A percentile compares a stretch with the other conserved stretches of the same genome.
Evolutionary conservation across 1,140 invertebrate genomes (phyloP).

Genomic region (Tetramorium alpestre): DNA sequence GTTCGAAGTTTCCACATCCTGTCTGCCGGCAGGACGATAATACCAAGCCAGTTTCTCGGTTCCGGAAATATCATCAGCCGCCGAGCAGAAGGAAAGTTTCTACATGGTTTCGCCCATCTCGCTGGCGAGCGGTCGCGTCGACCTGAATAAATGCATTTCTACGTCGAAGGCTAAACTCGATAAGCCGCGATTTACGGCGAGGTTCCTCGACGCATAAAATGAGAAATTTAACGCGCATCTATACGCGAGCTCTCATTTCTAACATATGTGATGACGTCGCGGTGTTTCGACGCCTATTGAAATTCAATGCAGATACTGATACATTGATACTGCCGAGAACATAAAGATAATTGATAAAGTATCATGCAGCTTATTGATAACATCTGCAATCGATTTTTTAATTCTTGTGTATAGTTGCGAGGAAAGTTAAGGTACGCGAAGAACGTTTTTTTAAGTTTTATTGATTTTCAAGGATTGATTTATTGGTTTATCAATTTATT

Average conservation of each 20-base stretch:
- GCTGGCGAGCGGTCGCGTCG: background rate
- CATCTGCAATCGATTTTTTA: background rate
- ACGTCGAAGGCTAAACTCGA: constrained; percentile 50
- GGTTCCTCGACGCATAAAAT: constrained; percentile 45
- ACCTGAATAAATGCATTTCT: constrained; percentile 50
- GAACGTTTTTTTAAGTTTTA: background rate
- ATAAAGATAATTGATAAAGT: background rate
- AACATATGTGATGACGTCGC: background rate
- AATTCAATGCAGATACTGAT: background rate
- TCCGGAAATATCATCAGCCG: constrained; percentile 48
- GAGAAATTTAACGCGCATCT: constrained; percentile 40
- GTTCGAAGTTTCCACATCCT: constrained; percentile 34
- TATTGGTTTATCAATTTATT: too few species aligned
- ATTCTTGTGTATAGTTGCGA: background rate
- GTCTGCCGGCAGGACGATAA: constrained; percentile 22
- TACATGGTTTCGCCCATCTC: constrained; percentile 41
- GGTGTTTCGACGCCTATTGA: background rate
- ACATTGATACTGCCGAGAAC: too few species aligned
- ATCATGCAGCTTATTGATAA: background rate
- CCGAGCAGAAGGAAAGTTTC: constrained; percentile 40
- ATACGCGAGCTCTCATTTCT: background rate
- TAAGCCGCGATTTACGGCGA: constrained; percentile 47
- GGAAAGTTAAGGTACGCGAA: background rate
- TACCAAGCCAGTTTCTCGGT: background rate
- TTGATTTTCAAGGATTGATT: background rate